Base-by-base conservation (phyloP, 2,888 invertebrate species). In the Willowsia nigromaculata region DNA sequence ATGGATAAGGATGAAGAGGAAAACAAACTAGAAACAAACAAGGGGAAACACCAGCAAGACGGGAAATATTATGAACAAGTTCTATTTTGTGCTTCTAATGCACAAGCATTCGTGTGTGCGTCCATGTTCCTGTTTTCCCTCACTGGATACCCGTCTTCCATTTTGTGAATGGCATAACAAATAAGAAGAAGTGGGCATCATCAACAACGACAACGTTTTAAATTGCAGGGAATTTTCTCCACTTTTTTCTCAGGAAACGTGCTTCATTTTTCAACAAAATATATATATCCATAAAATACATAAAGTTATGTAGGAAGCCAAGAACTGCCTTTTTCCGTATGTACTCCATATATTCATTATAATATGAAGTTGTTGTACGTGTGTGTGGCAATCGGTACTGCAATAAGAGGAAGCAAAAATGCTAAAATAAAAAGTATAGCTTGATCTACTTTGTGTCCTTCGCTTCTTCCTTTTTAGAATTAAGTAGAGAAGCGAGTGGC, bases 241-340 rank as follows among this genome's bases (percentile, higher is more conserved):
- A 33, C 71, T 25, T 80, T 85, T 89, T 85, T 85, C 84, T 68
- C 88, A 78, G 53, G 81, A 85, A 89, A 85, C 81, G 74, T 89
- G 89, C 62, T 89, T 81, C 59, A 81, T 85, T 81, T 83, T 84
- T 88, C 37, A 76, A 53, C 43, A 68, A 40, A 9, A 62, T 65
- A 50, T 43, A 62, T 18, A 18, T 18, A 43, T 83, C 27, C 33
- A 83, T 59, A 50, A 37, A 37, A n/a, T n/a, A n/a, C n/a, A n/a
- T 37, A 25, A 56, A 53, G 7, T 62, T 62, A 4, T 13, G 2
- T 62, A 59, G 59, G 13, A 80, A 59, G 22, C 13, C 22, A 25
- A n/a, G 15, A 43, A 22, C 25, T 68, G 22, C 15, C 37, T 40
- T 40, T 40, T 62, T 71, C 43, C 18, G n/a, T n/a, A n/a, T n/a